These are phyloP conservation scores for Apamea anceps DNA, from an alignment of 2,888 invertebrate genomes.

Conservation along the genomic window DNA sequence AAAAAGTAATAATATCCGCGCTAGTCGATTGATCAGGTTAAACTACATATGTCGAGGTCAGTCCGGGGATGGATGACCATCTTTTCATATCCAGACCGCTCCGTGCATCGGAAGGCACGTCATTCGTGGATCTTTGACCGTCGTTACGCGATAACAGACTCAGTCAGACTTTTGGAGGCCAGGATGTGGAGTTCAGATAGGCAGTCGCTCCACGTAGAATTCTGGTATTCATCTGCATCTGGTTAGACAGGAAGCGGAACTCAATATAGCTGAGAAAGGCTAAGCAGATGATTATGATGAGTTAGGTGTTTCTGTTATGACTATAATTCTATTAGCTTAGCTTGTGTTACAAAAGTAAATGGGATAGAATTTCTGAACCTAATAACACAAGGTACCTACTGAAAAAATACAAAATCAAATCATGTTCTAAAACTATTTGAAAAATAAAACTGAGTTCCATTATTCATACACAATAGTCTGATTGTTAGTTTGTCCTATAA, in stretches of 20 bases:
- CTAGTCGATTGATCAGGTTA: too few relatives aligned
- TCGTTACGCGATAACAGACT: not conserved
- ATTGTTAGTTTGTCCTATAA: constrained; percentile 11
- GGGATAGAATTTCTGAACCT: not conserved
- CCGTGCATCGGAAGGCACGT: not conserved
- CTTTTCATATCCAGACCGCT: not conserved
- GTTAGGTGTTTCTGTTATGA: not conserved
- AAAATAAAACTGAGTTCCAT: not conserved
- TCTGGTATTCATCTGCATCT: not conserved
- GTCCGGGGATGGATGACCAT: not conserved
- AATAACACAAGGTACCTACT: not conserved
- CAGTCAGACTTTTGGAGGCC: too few relatives aligned
- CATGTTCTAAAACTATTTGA: not conserved
- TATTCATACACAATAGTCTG: constrained; percentile 14
- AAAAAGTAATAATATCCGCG: not conserved
- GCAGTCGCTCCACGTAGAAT: not conserved
- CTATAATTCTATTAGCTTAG: not conserved
- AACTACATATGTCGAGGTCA: not conserved
- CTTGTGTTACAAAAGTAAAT: not conserved
- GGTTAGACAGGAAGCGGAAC: not conserved
- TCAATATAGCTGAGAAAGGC: not conserved
- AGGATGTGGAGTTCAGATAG: not conserved
- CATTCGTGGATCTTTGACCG: not conserved
- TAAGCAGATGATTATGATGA: not conserved
- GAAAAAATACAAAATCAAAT: not conserved